Evolutionary conservation across 2,797 vertebrate genomes (phyloP).

Genomic region (Enteromius viviparus): DNA sequence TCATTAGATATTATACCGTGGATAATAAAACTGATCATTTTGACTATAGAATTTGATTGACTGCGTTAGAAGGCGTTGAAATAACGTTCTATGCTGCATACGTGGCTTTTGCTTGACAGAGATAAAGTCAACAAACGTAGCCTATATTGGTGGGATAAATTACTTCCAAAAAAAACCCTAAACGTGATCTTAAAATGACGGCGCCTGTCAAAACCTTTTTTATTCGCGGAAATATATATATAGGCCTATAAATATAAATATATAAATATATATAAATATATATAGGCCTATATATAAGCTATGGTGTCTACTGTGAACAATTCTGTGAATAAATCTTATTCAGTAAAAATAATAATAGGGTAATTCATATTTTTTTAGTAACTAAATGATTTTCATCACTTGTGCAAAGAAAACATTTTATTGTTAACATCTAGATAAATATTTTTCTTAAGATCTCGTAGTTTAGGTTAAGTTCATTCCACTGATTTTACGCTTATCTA

Average conservation of each 20-base stretch:
- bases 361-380: not conserved
- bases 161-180: not conserved
- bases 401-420: not conserved
- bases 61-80: not conserved
- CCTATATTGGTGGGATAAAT: not conserved
- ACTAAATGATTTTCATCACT: not conserved
- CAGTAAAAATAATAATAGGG: not conserved
- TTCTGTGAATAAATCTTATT: not conserved
- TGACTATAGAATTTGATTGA: not conserved
- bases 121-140: not conserved
- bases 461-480: not conserved
- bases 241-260: too few relatives aligned
- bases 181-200: not conserved
- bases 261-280: too few relatives aligned
- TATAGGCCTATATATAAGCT: too few relatives aligned
- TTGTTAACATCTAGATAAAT: not conserved
- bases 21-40: not conserved
- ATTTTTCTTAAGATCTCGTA: not conserved
- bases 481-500: not conserved
- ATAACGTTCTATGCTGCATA: not conserved
- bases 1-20: not conserved
- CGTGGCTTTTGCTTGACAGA: not conserved
- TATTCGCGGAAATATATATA: not conserved
- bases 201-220: not conserved
- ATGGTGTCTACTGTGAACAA: not conserved